Percentiles rank a stretch among this genome's conserved stretches.
Evolutionary conservation across 2,113 vertebrate species (phyloP).

Genomic region (Phalacrocorax carbo): DNA sequence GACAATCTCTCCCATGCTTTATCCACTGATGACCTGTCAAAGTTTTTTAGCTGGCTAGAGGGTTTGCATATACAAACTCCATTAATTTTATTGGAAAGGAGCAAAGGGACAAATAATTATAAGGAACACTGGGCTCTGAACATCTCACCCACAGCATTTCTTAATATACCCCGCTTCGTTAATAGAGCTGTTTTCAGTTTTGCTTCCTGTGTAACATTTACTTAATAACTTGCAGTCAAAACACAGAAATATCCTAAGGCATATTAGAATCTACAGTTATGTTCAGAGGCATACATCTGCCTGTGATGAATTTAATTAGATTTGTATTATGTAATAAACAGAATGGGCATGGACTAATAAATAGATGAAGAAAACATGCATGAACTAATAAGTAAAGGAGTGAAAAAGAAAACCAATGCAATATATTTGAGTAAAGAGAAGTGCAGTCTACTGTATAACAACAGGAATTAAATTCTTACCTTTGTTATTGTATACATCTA

Average conservation of each 20-base stretch:
- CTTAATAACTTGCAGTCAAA: not conserved
- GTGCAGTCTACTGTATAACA: not conserved
- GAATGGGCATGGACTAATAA: not conserved
- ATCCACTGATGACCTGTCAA: not conserved
- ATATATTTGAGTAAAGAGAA: not conserved
- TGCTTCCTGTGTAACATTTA: not conserved
- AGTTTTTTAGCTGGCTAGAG: not conserved
- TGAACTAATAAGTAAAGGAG: not conserved
- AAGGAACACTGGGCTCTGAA: not conserved
- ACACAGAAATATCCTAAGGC: constrained; percentile 4
- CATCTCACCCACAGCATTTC: not conserved
- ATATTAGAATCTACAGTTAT: not conserved
- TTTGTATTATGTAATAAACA: not conserved
- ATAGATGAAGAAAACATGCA: not conserved
- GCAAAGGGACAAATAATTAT: not conserved
- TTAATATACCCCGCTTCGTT: not conserved
- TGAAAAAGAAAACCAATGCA: not conserved
- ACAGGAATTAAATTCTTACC: constrained; percentile 75
- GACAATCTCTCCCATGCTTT: not conserved
- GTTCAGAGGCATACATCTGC: not conserved
- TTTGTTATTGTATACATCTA: constrained; percentile 99
- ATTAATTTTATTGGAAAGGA: not conserved
- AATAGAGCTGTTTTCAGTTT: not conserved
- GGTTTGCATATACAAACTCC: not conserved
- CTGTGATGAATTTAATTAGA: not conserved